A percentile compares a stretch with the other conserved stretches of the same genome.
Evolutionary conservation across 2,113 vertebrate genomes (phyloP).

Genomic region (Microcebus griseorufus): DNA sequence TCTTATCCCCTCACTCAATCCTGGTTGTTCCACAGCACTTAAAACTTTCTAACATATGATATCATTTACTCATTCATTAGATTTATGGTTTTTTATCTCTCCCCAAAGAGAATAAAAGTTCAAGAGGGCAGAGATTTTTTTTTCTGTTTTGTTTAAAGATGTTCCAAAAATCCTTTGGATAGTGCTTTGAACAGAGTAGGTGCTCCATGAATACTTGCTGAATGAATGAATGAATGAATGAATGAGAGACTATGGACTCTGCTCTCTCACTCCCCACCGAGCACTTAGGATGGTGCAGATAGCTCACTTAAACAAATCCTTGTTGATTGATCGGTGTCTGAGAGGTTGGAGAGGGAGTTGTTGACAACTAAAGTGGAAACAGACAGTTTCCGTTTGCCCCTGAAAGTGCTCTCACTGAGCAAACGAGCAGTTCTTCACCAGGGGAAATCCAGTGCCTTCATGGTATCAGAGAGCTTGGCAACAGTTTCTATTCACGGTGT

Average conservation of each 20-base stretch:
- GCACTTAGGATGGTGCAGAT: neutral
- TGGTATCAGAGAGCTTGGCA: slow-evolving; percentile 15
- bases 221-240: neutral
- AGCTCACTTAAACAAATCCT: neutral
- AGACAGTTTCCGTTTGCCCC: neutral
- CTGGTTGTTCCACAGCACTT: neutral
- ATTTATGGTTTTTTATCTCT: neutral
- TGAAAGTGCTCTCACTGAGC: neutral
- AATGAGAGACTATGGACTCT: neutral
- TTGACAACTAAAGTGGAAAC: slow-evolving; percentile 1
- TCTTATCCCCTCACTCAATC: neutral
- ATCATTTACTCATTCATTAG: neutral
- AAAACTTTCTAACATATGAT: neutral
- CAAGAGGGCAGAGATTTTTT: neutral
- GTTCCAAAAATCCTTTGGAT: neutral
- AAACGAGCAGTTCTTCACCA: neutral
- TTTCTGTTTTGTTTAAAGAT: neutral
- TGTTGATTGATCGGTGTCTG: neutral
- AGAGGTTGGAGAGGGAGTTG: neutral
- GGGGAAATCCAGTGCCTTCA: neutral
- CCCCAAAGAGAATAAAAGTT: neutral
- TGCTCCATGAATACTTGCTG: neutral
- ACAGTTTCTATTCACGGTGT: slow-evolving; percentile 21
- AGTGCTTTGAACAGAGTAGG: neutral
- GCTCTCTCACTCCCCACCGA: neutral